phyloP scores from a whole-genome alignment of 2,888 invertebrate genomes.

The Escarpia spicata region DNA sequence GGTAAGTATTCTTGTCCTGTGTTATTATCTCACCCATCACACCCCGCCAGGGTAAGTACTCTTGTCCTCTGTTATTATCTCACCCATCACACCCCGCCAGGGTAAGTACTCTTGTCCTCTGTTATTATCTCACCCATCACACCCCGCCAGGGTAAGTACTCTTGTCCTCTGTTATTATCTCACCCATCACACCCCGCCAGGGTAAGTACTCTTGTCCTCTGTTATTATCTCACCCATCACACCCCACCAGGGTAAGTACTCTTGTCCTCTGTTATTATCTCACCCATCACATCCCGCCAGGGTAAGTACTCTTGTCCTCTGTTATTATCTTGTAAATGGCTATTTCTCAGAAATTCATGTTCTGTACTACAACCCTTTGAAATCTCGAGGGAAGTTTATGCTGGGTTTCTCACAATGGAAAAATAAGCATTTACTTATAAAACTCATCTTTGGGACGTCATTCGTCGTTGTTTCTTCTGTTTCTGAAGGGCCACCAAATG shows the following conservation, averaged over 20 bases:
- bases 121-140: too few species aligned
- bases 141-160: too few species aligned
- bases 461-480: neutral
- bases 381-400: neutral
- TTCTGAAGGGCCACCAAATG: neutral
- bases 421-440: too few species aligned
- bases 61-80: too few species aligned
- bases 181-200: too few species aligned
- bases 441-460: neutral
- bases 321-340: neutral
- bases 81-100: too few species aligned
- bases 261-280: neutral
- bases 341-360: neutral
- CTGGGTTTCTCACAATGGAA: neutral
- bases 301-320: neutral
- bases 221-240: constrained; percentile 46
- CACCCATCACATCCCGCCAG: neutral
- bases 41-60: too few species aligned
- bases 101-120: too few species aligned
- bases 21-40: too few species aligned
- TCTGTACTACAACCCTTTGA: neutral
- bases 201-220: too few species aligned
- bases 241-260: constrained; percentile 44
- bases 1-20: too few species aligned
- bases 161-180: too few species aligned